Conservation (phyloP, 1,140 invertebrate species). For the Potamilus streckersoni region DNA sequence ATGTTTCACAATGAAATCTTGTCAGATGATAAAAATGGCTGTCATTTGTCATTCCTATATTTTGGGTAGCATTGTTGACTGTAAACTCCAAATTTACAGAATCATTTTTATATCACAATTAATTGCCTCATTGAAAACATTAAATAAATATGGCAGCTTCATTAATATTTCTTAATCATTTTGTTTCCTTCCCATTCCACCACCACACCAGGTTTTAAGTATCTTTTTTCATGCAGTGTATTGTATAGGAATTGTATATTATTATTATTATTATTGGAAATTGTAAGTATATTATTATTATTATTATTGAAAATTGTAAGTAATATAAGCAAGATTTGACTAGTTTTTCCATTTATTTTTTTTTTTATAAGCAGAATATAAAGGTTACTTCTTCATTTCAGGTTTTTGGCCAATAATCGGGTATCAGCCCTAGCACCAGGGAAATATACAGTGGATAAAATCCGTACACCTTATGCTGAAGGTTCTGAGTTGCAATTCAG, state of each 20-base stretch:
- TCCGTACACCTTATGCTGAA: slow-evolving; percentile 30
- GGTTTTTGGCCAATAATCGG: slow-evolving; percentile 13
- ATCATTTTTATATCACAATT: no score
- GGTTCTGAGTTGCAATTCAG: slow-evolving; percentile 9
- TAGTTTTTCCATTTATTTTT: slow-evolving; percentile 1
- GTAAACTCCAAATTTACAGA: no score
- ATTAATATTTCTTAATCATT: no score
- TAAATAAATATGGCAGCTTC: no score
- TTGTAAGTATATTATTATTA: not conserved
- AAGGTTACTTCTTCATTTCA: slow-evolving; percentile 10
- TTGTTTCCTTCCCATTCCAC: no score
- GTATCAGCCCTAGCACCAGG: not conserved
- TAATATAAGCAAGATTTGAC: not conserved
- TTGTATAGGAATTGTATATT: not conserved
- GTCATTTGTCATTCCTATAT: no score
- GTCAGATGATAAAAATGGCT: no score
- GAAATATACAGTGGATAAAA: slow-evolving; percentile 7
- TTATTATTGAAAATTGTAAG: not conserved
- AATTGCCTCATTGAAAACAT: no score
- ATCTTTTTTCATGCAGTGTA: not conserved
- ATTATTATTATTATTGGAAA: not conserved
- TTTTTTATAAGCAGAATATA: slow-evolving; percentile 5
- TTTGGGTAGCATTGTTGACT: no score
- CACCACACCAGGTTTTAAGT: no score
- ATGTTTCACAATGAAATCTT: no score